Conservation (phyloP, 2,113 vertebrate species). For the Eclectus roratus region DNA sequence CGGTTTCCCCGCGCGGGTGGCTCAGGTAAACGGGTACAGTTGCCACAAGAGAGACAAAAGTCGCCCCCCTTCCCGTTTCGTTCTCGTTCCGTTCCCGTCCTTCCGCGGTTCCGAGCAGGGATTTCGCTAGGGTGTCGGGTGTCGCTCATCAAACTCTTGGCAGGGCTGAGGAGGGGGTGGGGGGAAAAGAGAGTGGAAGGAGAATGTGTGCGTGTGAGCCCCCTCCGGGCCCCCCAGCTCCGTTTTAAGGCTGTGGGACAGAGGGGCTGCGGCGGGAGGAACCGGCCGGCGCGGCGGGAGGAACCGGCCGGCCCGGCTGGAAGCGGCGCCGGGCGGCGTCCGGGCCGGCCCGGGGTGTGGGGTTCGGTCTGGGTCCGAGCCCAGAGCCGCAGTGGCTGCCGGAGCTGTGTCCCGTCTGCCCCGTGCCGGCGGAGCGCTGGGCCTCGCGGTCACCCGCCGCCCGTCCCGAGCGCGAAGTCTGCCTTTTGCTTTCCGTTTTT, state of each 20-base stretch:
- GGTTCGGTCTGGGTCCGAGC: not conserved
- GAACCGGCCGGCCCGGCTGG: not conserved
- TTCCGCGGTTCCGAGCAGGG: not conserved
- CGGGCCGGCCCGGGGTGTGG: not conserved
- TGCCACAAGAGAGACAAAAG: conserved; percentile 17
- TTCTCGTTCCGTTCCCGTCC: not conserved
- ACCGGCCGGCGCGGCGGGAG: not conserved
- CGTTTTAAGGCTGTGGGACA: not conserved
- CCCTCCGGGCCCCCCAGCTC: not conserved
- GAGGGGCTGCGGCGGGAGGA: not conserved
- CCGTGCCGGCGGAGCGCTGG: not conserved
- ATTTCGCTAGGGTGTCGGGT: conserved; percentile 28
- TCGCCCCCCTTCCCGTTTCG: not conserved
- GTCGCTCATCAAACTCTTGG: conserved; percentile 18
- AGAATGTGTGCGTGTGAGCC: not conserved
- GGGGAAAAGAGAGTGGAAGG: not conserved
- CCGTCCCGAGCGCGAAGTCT: not conserved
- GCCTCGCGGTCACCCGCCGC: not conserved
- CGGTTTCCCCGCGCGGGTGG: not conserved
- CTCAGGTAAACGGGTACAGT: not conserved
- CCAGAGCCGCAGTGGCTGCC: not conserved
- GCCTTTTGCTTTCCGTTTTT: not conserved
- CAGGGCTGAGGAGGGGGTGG: not conserved
- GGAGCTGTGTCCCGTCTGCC: not conserved
- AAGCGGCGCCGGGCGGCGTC: not conserved